Conservation (phyloP, 2,888 invertebrate species). For the Odontothrips loti region DNA sequence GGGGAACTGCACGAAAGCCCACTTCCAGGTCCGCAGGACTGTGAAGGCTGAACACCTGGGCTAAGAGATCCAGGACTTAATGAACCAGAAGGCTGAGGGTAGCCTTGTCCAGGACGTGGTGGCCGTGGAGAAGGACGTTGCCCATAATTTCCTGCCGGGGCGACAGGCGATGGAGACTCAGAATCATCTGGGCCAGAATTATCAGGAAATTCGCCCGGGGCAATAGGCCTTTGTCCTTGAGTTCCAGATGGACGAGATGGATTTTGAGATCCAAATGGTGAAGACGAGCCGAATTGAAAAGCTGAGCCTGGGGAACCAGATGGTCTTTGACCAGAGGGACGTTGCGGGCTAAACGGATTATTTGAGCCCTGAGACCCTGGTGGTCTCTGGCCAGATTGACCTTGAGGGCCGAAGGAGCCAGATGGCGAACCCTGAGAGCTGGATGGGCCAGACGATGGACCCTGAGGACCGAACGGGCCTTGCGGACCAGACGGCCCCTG, state of each 20-base stretch:
- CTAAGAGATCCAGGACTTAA: background rate
- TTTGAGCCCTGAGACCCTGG: no score
- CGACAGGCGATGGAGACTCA: background rate
- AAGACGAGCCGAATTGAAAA: no score
- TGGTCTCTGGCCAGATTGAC: no score
- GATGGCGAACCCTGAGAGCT: slow-evolving; percentile 39
- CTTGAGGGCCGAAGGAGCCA: slow-evolving; percentile 39
- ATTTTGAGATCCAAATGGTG: background rate
- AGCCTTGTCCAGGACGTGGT: background rate
- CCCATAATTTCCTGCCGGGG: background rate
- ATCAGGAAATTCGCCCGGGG: background rate
- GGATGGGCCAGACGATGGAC: slow-evolving; percentile 34
- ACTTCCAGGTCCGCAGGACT: slow-evolving; percentile 31
- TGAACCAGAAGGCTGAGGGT: background rate
- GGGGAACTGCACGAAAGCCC: background rate
- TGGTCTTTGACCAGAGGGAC: slow-evolving; percentile 36
- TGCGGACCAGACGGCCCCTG: background rate
- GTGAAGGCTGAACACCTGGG: background rate
- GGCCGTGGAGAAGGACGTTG: background rate
- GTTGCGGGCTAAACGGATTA: slow-evolving; percentile 41
- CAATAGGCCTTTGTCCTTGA: slow-evolving; percentile 42
- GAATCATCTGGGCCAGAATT: no score
- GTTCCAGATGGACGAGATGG: slow-evolving; percentile 36
- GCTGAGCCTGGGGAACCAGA: no score
- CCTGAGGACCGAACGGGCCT: background rate